Base-by-base conservation (phyloP, 2,797 vertebrate species). In the Phoxinus dragarum region DNA sequence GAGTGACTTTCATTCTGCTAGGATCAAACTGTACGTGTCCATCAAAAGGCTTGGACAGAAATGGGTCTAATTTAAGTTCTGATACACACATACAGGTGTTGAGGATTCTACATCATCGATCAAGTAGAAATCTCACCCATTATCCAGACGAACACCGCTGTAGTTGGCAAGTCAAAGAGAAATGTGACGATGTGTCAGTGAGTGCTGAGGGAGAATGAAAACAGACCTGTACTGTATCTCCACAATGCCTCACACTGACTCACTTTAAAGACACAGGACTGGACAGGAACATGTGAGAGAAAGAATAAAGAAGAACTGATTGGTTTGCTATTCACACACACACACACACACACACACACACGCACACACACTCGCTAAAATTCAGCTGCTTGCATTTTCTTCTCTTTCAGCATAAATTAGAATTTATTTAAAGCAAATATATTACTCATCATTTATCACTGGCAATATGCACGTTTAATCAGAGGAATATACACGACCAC, bases 141-240 rank as follows among this genome's bases (percentile, higher is more conserved):
- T 61, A 11, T 61, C 23, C 36, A 27, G 38, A 64, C 44, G 1
- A 61, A 31, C 38, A 56, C 16, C 4, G 19, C 7, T 78, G 38
- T 27, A 40, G 6, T 61, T 40, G 23, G 1, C 54, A 42, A 38
- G 14, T 64, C 9, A 44, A 44, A 44, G 4, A 56, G 19, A 38
- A 76, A 54, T 23, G 34, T 23, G 34, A 40, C 6, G 12, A 31
- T 31, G 77, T 49, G 52, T 17, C 68, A 54, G 21, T 74, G 34
- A 67, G 34, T 80, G n/a, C 23, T 49, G 38, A 67, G 14, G 19
- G 23, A 9, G 54, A 59, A 73, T 80, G 44, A 64, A 74, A 81
- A 66, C 44, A 86, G 23, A 75, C 69, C 6, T 12, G 2, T 73
- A 49, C 16, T 19, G 5, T 40, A 61, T 85, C 67, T 73, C 23